Evolutionary conservation across 1,140 invertebrate species (phyloP).

Genomic region (Drosophila varians): DNA sequence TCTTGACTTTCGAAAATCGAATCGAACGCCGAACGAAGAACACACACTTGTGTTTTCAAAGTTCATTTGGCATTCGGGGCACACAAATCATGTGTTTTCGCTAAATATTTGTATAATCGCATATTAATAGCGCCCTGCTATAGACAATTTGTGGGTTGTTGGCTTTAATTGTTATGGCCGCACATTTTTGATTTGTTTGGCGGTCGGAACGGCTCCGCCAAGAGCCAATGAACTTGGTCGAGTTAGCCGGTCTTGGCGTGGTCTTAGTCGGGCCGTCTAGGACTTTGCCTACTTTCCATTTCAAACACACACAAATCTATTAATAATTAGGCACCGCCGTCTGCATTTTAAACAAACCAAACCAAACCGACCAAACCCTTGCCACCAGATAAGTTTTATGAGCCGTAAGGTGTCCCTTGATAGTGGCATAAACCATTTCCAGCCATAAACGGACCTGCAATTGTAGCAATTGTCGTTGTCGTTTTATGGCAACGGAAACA

Average conservation of each 20-base stretch:
- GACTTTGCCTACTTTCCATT: constrained; percentile 47
- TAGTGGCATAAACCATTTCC: constrained; percentile 65
- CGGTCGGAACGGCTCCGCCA: neutral
- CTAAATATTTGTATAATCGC: constrained; percentile 82
- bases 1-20: constrained; percentile 78
- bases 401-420: constrained; percentile 67
- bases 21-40: too few relatives aligned
- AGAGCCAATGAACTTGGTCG: constrained; percentile 35
- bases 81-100: constrained; percentile 67
- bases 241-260: neutral
- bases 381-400: constrained; percentile 22
- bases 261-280: neutral
- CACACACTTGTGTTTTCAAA: constrained; percentile 22
- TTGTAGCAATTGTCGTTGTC: constrained; percentile 70
- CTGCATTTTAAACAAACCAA: constrained; percentile 59
- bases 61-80: constrained; percentile 61
- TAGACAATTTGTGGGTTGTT: constrained; percentile 52
- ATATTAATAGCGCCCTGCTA: constrained; percentile 79
- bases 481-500: constrained; percentile 56
- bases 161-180: constrained; percentile 29
- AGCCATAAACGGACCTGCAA: constrained; percentile 42
- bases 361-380: neutral
- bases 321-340: constrained; percentile 73
- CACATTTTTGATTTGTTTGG: constrained; percentile 22
- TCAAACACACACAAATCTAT: constrained; percentile 58